phyloP scores from a whole-genome alignment of 2,113 vertebrate species.

The Lamprotornis superbus region DNA sequence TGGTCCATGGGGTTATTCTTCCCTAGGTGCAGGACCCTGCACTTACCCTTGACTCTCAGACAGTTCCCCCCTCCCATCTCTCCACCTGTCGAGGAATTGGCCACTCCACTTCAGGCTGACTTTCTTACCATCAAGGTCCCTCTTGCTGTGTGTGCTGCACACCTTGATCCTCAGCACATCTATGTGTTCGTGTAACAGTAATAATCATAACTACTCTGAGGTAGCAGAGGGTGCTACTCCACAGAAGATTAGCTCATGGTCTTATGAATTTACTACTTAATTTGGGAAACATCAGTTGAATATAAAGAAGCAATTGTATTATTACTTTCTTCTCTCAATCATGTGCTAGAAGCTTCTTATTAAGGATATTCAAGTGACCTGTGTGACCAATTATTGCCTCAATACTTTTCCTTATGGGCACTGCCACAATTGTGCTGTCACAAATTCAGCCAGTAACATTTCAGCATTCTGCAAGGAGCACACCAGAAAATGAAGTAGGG shows the following conservation, averaged over 20 bases:
- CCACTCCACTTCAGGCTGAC: neutral
- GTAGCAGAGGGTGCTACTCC: neutral
- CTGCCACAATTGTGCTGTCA: neutral
- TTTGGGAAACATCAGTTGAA: neutral
- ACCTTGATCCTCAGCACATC: neutral
- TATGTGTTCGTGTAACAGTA: neutral
- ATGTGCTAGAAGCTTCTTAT: neutral
- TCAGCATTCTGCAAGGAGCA: neutral
- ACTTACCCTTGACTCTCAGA: neutral
- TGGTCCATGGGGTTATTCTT: neutral
- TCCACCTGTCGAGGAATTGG: rapidly evolving
- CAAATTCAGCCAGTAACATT: neutral
- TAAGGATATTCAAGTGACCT: neutral
- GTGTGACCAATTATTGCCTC: neutral
- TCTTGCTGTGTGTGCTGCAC: neutral
- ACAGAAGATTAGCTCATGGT: neutral
- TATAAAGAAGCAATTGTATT: slow-evolving; percentile 5
- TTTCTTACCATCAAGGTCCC: neutral
- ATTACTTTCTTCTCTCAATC: neutral
- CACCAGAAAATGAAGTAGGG: neutral
- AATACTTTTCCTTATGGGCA: neutral
- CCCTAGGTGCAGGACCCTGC: neutral
- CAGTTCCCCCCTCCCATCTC: neutral
- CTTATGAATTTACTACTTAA: neutral
- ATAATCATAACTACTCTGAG: neutral